phyloP scores from a whole-genome alignment of 2,797 vertebrate species.

The Nasua narica region DNA sequence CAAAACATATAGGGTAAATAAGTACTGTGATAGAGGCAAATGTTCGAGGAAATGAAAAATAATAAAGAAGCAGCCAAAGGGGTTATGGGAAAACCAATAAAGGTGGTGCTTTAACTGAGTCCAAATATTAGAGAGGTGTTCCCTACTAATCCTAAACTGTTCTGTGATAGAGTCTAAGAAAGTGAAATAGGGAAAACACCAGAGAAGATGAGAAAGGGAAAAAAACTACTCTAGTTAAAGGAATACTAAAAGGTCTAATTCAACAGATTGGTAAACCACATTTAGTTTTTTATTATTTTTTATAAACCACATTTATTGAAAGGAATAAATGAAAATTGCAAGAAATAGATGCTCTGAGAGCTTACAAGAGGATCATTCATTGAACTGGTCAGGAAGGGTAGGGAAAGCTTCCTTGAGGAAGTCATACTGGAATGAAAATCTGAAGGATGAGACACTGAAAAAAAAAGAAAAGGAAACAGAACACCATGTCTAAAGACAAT shows the following conservation, averaged over 20 bases:
- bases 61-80: background rate
- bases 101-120: background rate
- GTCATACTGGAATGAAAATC: background rate
- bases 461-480: background rate
- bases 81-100: background rate
- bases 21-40: background rate
- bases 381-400: background rate
- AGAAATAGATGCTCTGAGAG: background rate
- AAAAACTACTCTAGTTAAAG: background rate
- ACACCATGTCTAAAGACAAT: background rate
- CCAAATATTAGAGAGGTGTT: background rate
- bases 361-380: background rate
- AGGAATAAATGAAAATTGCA: background rate
- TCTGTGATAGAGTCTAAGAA: background rate
- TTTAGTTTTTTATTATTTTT: background rate
- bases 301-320: background rate
- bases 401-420: slow-evolving; percentile 28
- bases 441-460: slow-evolving; percentile 6
- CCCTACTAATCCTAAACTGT: background rate
- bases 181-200: background rate
- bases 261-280: background rate
- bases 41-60: background rate
- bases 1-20: background rate
- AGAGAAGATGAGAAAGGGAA: slow-evolving; percentile 19
- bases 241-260: background rate